Conservation (phyloP, 2,797 vertebrate genomes). For the Pseudochaenichthys georgianus region DNA sequence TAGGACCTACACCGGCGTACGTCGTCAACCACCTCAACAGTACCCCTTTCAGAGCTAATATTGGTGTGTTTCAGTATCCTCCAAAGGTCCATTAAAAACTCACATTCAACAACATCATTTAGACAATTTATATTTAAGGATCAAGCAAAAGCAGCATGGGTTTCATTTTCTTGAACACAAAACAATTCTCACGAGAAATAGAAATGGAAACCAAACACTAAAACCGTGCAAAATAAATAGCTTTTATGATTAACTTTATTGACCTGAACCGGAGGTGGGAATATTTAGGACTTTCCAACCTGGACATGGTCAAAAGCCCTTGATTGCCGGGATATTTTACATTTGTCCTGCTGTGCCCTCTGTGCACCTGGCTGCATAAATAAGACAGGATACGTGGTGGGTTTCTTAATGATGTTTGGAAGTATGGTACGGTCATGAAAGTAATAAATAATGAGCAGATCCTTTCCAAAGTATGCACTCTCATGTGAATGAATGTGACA, state of each 20-base stretch:
- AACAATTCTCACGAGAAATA: conserved; percentile 73
- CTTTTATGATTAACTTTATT: conserved; percentile 74
- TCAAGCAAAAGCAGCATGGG: conserved; percentile 68
- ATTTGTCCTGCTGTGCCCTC: conserved; percentile 55
- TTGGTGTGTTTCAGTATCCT: conserved; percentile 67
- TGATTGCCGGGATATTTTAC: conserved; percentile 64
- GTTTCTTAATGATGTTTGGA: conserved; percentile 68
- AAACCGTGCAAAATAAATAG: conserved; percentile 67
- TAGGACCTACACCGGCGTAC: conserved; percentile 43
- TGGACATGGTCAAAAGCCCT: conserved; percentile 66
- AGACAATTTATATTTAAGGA: conserved; percentile 68
- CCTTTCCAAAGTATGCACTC: conserved; percentile 50
- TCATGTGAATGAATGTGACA: conserved; percentile 55
- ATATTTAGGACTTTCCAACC: conserved; percentile 69
- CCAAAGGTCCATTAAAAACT: conserved; percentile 63
- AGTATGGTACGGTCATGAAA: conserved; percentile 48
- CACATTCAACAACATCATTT: conserved; percentile 71
- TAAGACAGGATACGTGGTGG: conserved; percentile 52
- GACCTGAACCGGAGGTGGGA: conserved; percentile 75
- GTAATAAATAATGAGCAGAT: conserved; percentile 61
- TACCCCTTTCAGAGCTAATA: conserved; percentile 53
- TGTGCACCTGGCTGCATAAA: conserved; percentile 64
- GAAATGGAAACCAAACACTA: conserved; percentile 71
- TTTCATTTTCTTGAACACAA: conserved; percentile 56
- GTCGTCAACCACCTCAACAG: conserved; percentile 37